Evolutionary conservation across 2,797 vertebrate genomes (phyloP).

Genomic region (Miichthys miiuy): DNA sequence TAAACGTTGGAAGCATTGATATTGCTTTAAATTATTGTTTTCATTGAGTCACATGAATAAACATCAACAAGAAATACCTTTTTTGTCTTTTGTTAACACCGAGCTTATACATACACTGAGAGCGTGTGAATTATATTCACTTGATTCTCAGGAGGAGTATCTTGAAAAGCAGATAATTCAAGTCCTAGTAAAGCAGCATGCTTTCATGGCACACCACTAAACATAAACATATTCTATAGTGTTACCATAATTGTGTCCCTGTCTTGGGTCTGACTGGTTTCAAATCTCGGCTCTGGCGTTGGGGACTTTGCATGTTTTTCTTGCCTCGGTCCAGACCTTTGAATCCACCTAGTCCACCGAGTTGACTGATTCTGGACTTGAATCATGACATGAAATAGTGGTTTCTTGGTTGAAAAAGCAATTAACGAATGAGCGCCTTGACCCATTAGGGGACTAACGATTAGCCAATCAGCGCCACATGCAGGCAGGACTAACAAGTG

Average conservation of each 20-base stretch:
- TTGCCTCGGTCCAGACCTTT: too few species aligned
- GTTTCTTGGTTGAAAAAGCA: too few species aligned
- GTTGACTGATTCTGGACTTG: too few species aligned
- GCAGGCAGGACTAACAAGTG: neutral
- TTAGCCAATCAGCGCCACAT: neutral
- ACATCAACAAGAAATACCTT: neutral
- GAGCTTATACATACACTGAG: neutral
- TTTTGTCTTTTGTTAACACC: neutral
- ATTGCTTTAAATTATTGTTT: neutral
- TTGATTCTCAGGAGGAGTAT: neutral
- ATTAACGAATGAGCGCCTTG: too few species aligned
- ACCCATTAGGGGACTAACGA: too few species aligned
- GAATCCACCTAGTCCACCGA: too few species aligned
- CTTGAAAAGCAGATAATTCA: neutral
- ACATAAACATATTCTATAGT: neutral
- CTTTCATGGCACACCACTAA: neutral
- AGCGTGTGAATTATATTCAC: neutral
- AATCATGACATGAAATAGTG: too few species aligned
- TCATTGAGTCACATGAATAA: neutral
- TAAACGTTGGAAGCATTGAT: constrained; percentile 11
- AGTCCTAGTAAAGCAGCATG: neutral
- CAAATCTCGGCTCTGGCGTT: neutral
- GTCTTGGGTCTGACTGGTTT: neutral
- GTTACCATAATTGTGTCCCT: neutral
- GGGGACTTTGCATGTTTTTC: neutral